Evolutionary conservation across 2,888 invertebrate genomes (phyloP).

Genomic region (Lasioglossum lativentre): DNA sequence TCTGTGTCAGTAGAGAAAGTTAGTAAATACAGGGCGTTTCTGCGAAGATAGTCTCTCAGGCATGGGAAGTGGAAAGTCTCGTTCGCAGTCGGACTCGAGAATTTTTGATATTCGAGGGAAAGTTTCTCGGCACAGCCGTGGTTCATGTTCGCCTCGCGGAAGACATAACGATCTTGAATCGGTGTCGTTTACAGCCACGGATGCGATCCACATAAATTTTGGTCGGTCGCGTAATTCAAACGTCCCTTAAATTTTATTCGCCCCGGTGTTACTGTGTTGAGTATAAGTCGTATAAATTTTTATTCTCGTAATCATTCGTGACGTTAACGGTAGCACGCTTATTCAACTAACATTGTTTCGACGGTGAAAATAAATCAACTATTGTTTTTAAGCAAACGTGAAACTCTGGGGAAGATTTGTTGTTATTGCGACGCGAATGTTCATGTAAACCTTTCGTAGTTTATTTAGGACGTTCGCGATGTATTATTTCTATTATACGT

Average conservation of each 20-base stretch:
- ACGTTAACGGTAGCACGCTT: constrained; percentile 16
- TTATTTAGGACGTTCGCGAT: background rate
- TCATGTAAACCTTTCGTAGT: background rate
- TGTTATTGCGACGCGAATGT: background rate
- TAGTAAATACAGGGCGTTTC: background rate
- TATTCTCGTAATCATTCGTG: background rate
- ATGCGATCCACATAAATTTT: constrained; percentile 12
- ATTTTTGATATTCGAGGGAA: background rate
- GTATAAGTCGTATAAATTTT: constrained; percentile 33
- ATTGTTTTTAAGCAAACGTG: background rate
- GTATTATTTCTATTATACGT: background rate
- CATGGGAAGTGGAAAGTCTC: background rate
- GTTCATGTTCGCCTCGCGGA: background rate
- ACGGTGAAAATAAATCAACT: background rate
- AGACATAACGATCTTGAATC: background rate
- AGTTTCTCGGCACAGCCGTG: background rate
- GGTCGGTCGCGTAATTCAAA: constrained; percentile 10
- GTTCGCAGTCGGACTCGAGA: background rate
- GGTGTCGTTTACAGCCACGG: constrained; percentile 8
- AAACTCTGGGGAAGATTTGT: background rate
- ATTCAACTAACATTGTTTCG: background rate
- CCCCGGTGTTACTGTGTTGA: background rate
- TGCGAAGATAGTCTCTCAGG: background rate
- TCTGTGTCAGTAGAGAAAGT: background rate
- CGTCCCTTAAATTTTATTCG: constrained; percentile 21